Evolutionary conservation across 2,797 vertebrate species (phyloP).

Genomic region (Xiphophorus birchmanni): DNA sequence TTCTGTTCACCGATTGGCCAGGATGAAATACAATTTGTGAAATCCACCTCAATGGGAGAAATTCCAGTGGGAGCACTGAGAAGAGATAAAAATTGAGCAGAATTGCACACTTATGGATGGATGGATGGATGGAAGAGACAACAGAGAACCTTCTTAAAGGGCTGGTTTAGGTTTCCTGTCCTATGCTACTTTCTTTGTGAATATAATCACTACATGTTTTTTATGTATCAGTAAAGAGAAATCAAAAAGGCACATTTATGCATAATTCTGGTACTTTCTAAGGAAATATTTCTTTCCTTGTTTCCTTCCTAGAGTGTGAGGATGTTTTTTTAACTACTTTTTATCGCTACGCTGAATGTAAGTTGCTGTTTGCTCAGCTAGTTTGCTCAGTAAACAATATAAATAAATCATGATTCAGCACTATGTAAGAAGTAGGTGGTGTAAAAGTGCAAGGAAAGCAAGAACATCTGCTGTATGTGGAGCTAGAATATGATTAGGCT

Average conservation of each 20-base stretch:
- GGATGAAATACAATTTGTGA: too few species aligned
- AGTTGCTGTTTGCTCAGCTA: constrained; percentile 15
- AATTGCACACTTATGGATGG: not conserved
- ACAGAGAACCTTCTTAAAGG: not conserved
- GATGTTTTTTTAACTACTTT: not conserved
- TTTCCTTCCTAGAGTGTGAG: not conserved
- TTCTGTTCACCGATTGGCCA: too few species aligned
- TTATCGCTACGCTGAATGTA: not conserved
- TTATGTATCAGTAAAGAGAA: not conserved
- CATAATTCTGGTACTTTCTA: not conserved
- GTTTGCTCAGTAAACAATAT: constrained; percentile 9
- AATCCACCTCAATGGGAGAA: not conserved
- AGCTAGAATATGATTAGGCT: constrained; percentile 4
- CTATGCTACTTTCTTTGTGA: not conserved
- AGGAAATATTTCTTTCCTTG: not conserved
- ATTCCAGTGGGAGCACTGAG: too few species aligned
- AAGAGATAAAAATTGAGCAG: too few species aligned
- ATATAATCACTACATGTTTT: not conserved
- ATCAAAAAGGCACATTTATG: not conserved
- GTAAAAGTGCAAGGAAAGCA: constrained; percentile 3
- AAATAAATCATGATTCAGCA: constrained; percentile 18
- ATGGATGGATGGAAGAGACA: not conserved
- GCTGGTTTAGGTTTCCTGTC: not conserved
- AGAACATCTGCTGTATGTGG: not conserved
- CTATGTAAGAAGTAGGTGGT: not conserved